Evolutionary conservation across 2,113 vertebrate genomes (phyloP).

Genomic region (Rana temporaria): DNA sequence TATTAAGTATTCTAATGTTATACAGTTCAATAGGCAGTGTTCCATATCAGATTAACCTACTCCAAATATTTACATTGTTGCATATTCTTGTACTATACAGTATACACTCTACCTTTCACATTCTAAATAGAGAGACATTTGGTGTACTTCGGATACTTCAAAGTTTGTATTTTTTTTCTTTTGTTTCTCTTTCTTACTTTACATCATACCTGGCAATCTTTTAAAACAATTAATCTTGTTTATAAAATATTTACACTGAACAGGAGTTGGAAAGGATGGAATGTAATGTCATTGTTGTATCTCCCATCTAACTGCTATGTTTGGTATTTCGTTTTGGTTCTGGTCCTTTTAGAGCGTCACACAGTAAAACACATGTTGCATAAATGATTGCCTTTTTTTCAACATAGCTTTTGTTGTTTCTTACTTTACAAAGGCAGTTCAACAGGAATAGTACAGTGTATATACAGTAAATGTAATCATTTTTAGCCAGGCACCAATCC

Average conservation of each 20-base stretch:
- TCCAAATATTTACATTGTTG: constrained; percentile 55
- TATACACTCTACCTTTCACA: constrained; percentile 37
- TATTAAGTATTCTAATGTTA: constrained; percentile 44
- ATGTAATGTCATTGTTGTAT: constrained; percentile 10
- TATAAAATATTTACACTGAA: constrained; percentile 46
- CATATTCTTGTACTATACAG: constrained; percentile 38
- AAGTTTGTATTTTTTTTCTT: constrained; percentile 14
- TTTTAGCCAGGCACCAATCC: too few species aligned
- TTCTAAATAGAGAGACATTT: constrained; percentile 39
- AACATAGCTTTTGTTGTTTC: not conserved
- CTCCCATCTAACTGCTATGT: constrained; percentile 26
- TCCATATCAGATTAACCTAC: constrained; percentile 31
- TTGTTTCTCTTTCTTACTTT: constrained; percentile 20
- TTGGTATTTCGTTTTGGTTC: constrained; percentile 29
- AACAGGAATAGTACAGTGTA: too few species aligned
- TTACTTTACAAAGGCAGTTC: too few species aligned
- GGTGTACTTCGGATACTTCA: constrained; percentile 32
- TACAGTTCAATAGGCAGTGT: constrained; percentile 44
- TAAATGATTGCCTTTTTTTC: not conserved
- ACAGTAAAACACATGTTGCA: not conserved
- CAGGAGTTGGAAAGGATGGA: not conserved
- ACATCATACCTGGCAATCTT: constrained; percentile 31
- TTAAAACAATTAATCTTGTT: constrained; percentile 38
- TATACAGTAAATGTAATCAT: too few species aligned
- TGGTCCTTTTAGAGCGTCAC: not conserved